Evolutionary conservation across 2,888 invertebrate genomes (phyloP), one percentile per base, ranked within the genome.

Genomic region (Epirrita christyi): DNA sequence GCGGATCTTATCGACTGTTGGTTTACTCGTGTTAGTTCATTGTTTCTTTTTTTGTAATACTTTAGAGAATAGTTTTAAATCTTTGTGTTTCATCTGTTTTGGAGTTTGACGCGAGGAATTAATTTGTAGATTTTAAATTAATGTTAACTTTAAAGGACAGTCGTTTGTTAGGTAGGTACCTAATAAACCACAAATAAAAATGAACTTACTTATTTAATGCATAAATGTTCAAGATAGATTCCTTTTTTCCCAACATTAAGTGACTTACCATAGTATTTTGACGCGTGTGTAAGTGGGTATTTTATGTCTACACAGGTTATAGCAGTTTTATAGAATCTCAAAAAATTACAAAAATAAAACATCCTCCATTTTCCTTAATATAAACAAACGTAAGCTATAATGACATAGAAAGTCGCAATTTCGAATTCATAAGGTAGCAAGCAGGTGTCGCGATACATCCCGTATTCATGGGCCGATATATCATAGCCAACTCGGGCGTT

Each of bases 391-490:
- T 63, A 77, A 77, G 75, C 70, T 72, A 75, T 82, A 81, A 82
- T 81, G 82, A 83, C 81, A 75, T 78, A 79, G 76, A 77, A 79
- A 80, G 61, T 78, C 80, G 81, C 81, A 83, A 86, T 87, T 85
- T 83, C 76, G 81, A 85, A 88, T 89, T 86, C 89, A 88, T 86
- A 87, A 87, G 86, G 78, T 80, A 78, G 79, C 79, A 73, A 77
- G 81, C 87, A 86, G 89, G 86, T 88, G 88, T 86, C 86, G 81
- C 85, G 76, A 76, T 78, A 80, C 88, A 91, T 92, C 86, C 78
- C 83, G 88, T 88, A 92, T 92, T 92, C 92, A 92, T 91, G 81
- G 84, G 71, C 85, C 86, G 83, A 90, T 92, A 91, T 88, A 92
- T 92, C 92, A 91, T 86, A 79, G 76, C 73, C 64, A 58, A 63